Base-by-base conservation (phyloP, 1,140 invertebrate species). In the Danaus melanippus region DNA sequence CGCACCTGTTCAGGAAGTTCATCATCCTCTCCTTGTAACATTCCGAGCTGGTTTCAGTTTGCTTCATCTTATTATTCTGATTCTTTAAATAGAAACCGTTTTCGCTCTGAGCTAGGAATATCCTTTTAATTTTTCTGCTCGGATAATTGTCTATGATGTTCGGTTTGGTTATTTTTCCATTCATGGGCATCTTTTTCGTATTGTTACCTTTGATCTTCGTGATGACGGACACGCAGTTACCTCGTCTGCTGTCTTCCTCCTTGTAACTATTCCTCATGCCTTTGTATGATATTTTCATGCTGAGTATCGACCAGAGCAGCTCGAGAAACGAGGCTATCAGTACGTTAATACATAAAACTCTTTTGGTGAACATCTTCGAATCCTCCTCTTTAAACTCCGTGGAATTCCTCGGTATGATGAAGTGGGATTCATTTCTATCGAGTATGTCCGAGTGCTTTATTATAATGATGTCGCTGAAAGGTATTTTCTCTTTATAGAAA, bases 221-320 rank as follows among this genome's bases (percentile, higher is more conserved):
- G 2, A 88, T 84, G 2, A 89, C 85, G 17, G 84, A 84, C 10
- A 89, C 74, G 32, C 82, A 87, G 54, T 86, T 85, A 0, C 87
- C 82, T 9, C 82, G 55, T 44, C 75, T 70, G 10, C 84, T 72
- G 5, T 85, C 73, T 12, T 88, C 88, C 17, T 91, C 90, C 12
- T 89, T 89, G 59, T 91, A 89, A 46, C 79, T 74, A 59, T 88
- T 91, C 21, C 71, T 88, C 89, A 92, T 91, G 8, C 91, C 91
- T 40, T 84, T 87, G 59, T 90, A 89, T 5, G 89, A 88, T 21
- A 92, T 87, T 65, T 85, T 90, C 0, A 88, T 72, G 32, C 90
- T 90, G 8, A 92, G 64, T 12, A 89, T 68, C 0, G 90, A 91
- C 90, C 90, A 92, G 2, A 90, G 62, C 0, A 88, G 56, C 61